phyloP scores from a whole-genome alignment of 2,797 vertebrate genomes.

The Microcaecilia unicolor region DNA sequence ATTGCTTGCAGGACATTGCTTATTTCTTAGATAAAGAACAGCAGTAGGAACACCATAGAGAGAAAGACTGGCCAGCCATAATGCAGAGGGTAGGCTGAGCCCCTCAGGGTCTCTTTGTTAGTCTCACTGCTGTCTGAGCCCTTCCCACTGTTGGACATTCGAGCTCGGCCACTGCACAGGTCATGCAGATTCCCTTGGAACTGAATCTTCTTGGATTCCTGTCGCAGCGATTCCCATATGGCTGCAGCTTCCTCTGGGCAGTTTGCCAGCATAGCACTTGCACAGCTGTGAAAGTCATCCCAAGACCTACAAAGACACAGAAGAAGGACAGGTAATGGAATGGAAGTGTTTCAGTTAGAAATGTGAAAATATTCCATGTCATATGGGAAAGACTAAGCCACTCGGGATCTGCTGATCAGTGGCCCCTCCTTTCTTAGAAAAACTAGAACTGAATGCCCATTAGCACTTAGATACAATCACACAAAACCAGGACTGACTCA shows the following conservation, averaged over 20 bases:
- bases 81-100: conserved; percentile 16
- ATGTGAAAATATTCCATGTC: too few relatives aligned
- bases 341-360: too few relatives aligned
- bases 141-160: conserved; percentile 34
- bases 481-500: too few relatives aligned
- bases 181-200: conserved; percentile 84
- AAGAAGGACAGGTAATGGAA: too few relatives aligned
- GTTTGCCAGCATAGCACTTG: conserved; percentile 62
- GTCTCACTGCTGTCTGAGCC: conserved; percentile 51
- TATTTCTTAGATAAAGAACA: too few relatives aligned
- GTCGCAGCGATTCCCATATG: conserved; percentile 82
- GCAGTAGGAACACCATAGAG: neutral
- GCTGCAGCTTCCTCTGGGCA: conserved; percentile 77
- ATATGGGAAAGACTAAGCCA: too few relatives aligned
- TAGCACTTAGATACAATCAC: too few relatives aligned
- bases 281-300: conserved; percentile 81
- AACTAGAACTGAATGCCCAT: too few relatives aligned
- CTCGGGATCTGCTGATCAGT: too few relatives aligned
- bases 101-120: conserved; percentile 78
- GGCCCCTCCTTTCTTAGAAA: too few relatives aligned
- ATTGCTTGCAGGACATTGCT: conserved; percentile 16
- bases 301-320: conserved; percentile 63
- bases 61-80: neutral
- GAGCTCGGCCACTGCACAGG: conserved; percentile 65
- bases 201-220: conserved; percentile 76